Percentiles rank a stretch among this genome's conserved stretches.
Conservation (phyloP, 2,888 invertebrate genomes). For the Thymelicus acteon region DNA sequence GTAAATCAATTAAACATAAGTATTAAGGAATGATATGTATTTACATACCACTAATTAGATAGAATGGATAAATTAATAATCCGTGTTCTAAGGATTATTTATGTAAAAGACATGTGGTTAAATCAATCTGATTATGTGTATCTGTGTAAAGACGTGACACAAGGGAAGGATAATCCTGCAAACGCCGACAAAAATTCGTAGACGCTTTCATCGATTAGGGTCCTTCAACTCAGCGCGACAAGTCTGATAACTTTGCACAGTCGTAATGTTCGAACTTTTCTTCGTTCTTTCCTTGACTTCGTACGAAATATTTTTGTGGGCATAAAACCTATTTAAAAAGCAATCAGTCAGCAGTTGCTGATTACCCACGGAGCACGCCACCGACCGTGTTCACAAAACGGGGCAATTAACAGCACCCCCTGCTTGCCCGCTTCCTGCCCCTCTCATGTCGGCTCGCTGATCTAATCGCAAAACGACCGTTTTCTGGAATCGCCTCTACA, state of each 20-base stretch:
- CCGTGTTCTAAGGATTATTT: too few species aligned
- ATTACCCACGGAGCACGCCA: slow-evolving; percentile 81
- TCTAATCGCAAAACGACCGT: slow-evolving; percentile 84
- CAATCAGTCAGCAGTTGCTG: slow-evolving; percentile 83
- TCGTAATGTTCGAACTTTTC: slow-evolving; percentile 61
- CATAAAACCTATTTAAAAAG: slow-evolving; percentile 85
- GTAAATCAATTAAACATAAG: too few species aligned
- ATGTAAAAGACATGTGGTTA: too few species aligned
- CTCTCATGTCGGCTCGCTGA: slow-evolving; percentile 60
- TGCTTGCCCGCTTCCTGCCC: slow-evolving; percentile 50
- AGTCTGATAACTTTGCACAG: slow-evolving; percentile 51
- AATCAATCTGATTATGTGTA: too few species aligned
- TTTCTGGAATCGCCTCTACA: slow-evolving; percentile 83
- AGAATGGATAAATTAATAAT: too few species aligned
- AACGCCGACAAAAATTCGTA: slow-evolving; percentile 41
- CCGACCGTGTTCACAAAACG: slow-evolving; percentile 84
- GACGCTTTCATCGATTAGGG: slow-evolving; percentile 19
- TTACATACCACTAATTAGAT: too few species aligned
- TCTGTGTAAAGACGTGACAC: too few species aligned
- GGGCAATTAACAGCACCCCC: slow-evolving; percentile 80
- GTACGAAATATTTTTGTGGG: slow-evolving; percentile 78
- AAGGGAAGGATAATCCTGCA: slow-evolving; percentile 11
- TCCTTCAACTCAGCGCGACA: neutral
- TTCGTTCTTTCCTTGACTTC: slow-evolving; percentile 70
- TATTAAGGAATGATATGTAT: too few species aligned